Conservation (phyloP, 2,113 vertebrate genomes). For the Erythrocercus mccallii region DNA sequence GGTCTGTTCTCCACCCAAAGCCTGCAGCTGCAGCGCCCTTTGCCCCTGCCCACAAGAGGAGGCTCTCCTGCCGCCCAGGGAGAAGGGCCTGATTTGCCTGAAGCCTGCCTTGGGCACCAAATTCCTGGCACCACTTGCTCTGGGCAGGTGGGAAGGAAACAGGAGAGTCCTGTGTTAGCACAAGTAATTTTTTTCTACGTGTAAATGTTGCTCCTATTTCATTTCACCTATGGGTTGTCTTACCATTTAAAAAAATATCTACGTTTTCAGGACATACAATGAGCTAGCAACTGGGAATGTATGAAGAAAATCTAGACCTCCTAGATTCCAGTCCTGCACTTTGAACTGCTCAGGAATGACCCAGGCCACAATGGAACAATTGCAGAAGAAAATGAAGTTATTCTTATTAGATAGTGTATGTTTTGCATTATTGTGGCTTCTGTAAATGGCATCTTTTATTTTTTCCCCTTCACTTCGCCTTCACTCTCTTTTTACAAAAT, state of each 20-base stretch:
- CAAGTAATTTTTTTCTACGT: background rate
- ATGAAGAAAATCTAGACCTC: background rate
- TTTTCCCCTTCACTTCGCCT: background rate
- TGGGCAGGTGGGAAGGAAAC: background rate
- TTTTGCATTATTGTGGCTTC: background rate
- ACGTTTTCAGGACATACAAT: background rate
- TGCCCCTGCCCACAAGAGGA: background rate
- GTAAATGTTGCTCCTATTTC: background rate
- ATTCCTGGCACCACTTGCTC: background rate
- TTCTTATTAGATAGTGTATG: background rate
- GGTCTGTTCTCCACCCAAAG: background rate
- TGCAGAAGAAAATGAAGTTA: background rate
- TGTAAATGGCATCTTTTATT: background rate
- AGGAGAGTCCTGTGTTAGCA: rapidly evolving
- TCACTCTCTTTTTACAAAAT: background rate
- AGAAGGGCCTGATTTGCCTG: background rate
- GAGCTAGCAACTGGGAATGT: background rate
- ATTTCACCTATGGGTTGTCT: background rate
- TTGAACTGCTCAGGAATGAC: background rate
- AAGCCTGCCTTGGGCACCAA: background rate
- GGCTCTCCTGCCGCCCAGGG: background rate
- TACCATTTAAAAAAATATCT: background rate
- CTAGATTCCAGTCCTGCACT: background rate
- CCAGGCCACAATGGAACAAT: background rate
- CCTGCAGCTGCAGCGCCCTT: background rate